Base-by-base conservation (phyloP, 2,888 invertebrate genomes). In the Conistra vaccinii region DNA sequence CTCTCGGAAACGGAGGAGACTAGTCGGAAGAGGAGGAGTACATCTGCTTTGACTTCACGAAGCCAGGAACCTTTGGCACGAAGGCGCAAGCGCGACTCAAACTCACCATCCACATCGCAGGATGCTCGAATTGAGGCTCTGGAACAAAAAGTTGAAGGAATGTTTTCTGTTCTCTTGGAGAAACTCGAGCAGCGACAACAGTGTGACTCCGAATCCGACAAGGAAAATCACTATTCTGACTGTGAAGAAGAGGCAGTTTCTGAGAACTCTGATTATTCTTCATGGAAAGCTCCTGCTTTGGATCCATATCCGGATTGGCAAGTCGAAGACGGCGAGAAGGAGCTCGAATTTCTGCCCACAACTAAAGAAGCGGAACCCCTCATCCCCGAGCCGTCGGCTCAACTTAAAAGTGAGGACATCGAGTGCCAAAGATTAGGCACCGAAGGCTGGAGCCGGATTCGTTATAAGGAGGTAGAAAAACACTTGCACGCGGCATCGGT, bases 321-420 rank as follows among this genome's bases (percentile, higher is more conserved):
- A 23, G n/a, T 23, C 51, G n/a, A n/a, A 2, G 23, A 3, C 9
- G 9, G 9, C 51, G 51, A 51, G 10, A 48, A 48, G 48, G 23
- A 51, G 51, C 6, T 48, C 7, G 45, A 63, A 29, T 63, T 63
- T 42, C 62, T 14, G 20, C 45, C 63, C 45, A 29, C 42, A 5
- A 45, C 42, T 42, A 65, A 65, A 51, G 65, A 65, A 29, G 32
- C 32, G 7, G 65, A 65, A 5, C 65, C 51, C 7, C 32, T 35
- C 6, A 32, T 65, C 7, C 65, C 51, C 1, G 48, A 51, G 48
- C 29, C 65, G 29, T 65, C 14, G 10, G 32, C 29, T 23, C 23
- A 32, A n/a, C 10, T 14, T 7, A 51, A 23, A n/a, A 65, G 23
- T 5, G 32, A 65, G 14, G 65, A 32, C 23, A 65, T 51, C 23